Conservation (phyloP, 2,113 vertebrate species). For the Tor tambroides region DNA sequence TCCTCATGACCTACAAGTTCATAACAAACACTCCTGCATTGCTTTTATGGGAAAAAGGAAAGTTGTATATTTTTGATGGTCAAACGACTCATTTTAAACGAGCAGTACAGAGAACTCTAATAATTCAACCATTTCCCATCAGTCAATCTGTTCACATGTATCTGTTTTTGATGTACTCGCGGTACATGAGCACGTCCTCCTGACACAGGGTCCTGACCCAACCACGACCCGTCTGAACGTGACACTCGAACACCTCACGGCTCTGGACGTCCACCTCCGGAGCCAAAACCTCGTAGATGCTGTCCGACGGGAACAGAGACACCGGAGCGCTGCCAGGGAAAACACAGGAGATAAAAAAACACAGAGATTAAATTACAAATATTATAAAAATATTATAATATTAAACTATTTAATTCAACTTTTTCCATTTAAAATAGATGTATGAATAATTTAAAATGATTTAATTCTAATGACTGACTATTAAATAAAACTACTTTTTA, state of each 20-base stretch:
- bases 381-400: background rate
- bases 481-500: background rate
- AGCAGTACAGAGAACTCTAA: background rate
- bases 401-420: background rate
- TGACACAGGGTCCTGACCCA: constrained; percentile 81
- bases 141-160: constrained; percentile 78
- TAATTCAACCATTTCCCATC: too few species aligned
- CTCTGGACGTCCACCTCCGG: constrained; percentile 83
- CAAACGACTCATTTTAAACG: background rate
- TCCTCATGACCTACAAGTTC: background rate
- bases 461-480: background rate
- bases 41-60: background rate
- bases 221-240: constrained; percentile 83
- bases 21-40: background rate
- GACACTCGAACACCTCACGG: constrained; percentile 84
- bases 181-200: constrained; percentile 86
- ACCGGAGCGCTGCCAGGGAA: constrained; percentile 78
- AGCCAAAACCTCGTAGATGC: constrained; percentile 83
- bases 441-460: background rate
- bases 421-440: too few species aligned
- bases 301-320: constrained; percentile 86
- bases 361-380: too few species aligned
- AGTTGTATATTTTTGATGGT: background rate
- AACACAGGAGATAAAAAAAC: background rate
- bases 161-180: constrained; percentile 91